phyloP scores from a whole-genome alignment of 2,888 invertebrate genomes.

The Erebia aethiops region DNA sequence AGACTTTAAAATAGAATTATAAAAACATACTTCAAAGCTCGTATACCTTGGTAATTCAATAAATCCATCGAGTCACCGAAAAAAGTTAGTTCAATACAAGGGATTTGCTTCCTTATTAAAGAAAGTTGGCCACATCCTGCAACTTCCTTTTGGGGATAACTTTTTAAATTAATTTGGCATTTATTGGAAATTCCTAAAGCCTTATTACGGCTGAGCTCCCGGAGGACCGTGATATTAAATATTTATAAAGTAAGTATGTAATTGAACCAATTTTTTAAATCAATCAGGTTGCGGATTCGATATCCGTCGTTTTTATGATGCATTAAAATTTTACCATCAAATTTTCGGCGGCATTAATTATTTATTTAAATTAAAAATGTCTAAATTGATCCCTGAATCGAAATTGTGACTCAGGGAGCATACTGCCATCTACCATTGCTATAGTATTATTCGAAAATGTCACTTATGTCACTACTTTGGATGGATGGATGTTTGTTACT shows the following conservation, averaged over 20 bases:
- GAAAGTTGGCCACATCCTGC: conserved; percentile 6
- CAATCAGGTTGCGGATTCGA: not conserved
- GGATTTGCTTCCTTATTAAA: conserved; percentile 15
- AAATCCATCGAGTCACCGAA: not conserved
- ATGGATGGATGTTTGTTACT: too few relatives aligned
- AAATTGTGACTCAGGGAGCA: too few relatives aligned
- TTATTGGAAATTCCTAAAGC: conserved; percentile 31
- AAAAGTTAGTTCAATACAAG: not conserved
- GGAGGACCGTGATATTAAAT: conserved; percentile 21
- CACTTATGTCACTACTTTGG: too few relatives aligned
- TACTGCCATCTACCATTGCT: too few relatives aligned
- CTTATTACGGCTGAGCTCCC: conserved; percentile 14
- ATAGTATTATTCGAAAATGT: too few relatives aligned
- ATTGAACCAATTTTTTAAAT: conserved; percentile 8
- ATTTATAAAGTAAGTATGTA: conserved; percentile 16
- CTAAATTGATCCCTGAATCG: too few relatives aligned
- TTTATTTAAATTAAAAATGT: too few relatives aligned
- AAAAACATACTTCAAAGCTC: not conserved
- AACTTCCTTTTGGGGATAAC: conserved; percentile 16
- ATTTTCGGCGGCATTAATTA: too few relatives aligned
- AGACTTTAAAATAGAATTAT: too few relatives aligned
- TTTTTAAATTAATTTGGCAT: conserved; percentile 27
- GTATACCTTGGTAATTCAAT: not conserved
- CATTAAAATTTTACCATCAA: too few relatives aligned
- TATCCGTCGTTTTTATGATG: not conserved